These are phyloP conservation scores for Clunio marinus DNA, from an alignment of 2,888 invertebrate genomes.

Conservation along the genomic window DNA sequence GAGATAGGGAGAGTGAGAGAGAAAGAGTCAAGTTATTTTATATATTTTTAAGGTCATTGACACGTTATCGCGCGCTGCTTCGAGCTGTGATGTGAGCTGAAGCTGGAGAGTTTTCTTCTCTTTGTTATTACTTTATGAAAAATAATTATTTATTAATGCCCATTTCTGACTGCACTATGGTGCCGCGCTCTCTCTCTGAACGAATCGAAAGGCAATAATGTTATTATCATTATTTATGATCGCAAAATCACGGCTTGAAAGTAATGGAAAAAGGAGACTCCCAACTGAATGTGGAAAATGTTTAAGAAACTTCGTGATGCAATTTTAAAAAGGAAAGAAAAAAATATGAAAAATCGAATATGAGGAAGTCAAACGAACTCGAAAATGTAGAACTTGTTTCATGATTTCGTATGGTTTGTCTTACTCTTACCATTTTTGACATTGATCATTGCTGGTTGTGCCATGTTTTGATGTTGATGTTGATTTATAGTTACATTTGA, in stretches of 20 bases:
- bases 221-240: slow-evolving; percentile 26
- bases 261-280: neutral
- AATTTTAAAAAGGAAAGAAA: neutral
- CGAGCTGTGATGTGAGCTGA: neutral
- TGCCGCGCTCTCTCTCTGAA: neutral
- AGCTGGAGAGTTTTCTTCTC: neutral
- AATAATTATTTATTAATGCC: slow-evolving; percentile 24
- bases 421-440: slow-evolving; percentile 39
- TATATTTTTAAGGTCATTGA: slow-evolving; percentile 32
- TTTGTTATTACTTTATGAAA: too few relatives aligned
- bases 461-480: slow-evolving; percentile 28
- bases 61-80: slow-evolving; percentile 28
- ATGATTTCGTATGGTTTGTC: neutral
- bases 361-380: slow-evolving; percentile 26
- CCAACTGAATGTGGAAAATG: neutral
- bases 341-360: too few relatives aligned
- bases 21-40: neutral
- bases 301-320: neutral
- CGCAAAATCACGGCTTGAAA: neutral
- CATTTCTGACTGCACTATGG: slow-evolving; percentile 1
- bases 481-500: slow-evolving; percentile 37
- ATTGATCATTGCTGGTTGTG: slow-evolving; percentile 31
- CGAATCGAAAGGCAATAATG: slow-evolving; percentile 4
- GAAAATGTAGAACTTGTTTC: neutral
- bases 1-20: neutral